Evolutionary conservation across 2,797 vertebrate genomes (phyloP).

Genomic region (Mus caroli): DNA sequence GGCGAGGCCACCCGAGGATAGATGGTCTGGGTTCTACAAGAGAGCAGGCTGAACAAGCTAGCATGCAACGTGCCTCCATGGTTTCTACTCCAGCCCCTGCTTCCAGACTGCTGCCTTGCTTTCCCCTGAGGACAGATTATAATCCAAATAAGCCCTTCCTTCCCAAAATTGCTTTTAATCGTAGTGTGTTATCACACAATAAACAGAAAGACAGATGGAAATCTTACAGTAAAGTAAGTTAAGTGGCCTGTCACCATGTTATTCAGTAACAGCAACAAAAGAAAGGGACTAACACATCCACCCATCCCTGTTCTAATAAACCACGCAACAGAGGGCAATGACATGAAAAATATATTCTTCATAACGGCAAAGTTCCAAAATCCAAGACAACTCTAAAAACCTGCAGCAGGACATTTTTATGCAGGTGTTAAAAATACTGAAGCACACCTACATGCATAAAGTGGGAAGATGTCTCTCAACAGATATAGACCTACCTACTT

Average conservation of each 20-base stretch:
- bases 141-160: not conserved
- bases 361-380: not conserved
- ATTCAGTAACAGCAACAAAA: not conserved
- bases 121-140: not conserved
- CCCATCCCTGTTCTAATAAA: not conserved
- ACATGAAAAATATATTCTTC: not conserved
- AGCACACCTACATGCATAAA: not conserved
- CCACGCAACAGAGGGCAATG: not conserved
- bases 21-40: not conserved
- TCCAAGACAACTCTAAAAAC: not conserved
- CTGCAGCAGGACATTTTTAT: constrained; percentile 16
- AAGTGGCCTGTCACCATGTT: not conserved
- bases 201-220: not conserved
- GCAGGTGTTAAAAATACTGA: constrained; percentile 36
- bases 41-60: not conserved
- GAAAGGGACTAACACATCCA: not conserved
- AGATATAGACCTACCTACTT: constrained; percentile 53
- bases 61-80: not conserved
- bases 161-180: not conserved
- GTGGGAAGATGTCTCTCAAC: not conserved
- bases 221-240: no score
- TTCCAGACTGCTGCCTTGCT: not conserved
- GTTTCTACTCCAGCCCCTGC: not conserved
- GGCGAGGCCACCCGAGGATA: not conserved
- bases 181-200: not conserved